Base-by-base conservation (phyloP, 1,140 invertebrate genomes). In the Sarcophaga peregrina region DNA sequence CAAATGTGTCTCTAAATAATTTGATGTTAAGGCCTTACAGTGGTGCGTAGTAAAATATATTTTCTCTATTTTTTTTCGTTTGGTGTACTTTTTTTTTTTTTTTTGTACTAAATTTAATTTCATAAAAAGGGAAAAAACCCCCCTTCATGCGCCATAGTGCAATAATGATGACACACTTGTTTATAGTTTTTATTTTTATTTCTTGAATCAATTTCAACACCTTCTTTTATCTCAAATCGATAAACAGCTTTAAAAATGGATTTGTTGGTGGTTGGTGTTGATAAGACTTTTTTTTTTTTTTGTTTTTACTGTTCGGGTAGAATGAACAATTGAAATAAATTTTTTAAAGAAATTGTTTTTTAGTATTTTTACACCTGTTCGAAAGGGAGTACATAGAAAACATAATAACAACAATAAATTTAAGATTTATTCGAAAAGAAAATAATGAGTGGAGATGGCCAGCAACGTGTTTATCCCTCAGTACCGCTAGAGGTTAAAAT, bases 401-500 rank as follows among this genome's bases (percentile, higher is more conserved):
- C 4, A n/a, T 48, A 48, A 76, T 48, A 76, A 76, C 11, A 17
- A 9, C n/a, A 48, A 48, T 73, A 13, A 15, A 76, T 62, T 11
- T 52, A 52, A 62, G n/a, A 62, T 8, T 46, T 20, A 48, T 45
- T 6, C 20, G 13, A 68, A 10, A 48, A 1, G 45, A 73, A 73
- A 81, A 68, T 17, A 62, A 82, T 82, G 58, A 50, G 58, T 50
- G 58, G 73, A 3, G 45, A 25, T 5, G 17, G 10, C 52, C 88
- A 85, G 85, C 86, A 87, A 8, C 83, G 76, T 37, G 85, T 87
- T 0, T 86, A 89, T 82, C 88, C 88, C 11, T 83, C 85, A 45
- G 82, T 81, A 6, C 85, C 87, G 15, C 81, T 87, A 45, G 88
- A 87, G 54, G 73, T 62, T 52, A 78, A 46, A 83, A 75, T 85